Evolutionary conservation across 2,797 vertebrate species (phyloP).

Genomic region (Pipistrellus nathusii): DNA sequence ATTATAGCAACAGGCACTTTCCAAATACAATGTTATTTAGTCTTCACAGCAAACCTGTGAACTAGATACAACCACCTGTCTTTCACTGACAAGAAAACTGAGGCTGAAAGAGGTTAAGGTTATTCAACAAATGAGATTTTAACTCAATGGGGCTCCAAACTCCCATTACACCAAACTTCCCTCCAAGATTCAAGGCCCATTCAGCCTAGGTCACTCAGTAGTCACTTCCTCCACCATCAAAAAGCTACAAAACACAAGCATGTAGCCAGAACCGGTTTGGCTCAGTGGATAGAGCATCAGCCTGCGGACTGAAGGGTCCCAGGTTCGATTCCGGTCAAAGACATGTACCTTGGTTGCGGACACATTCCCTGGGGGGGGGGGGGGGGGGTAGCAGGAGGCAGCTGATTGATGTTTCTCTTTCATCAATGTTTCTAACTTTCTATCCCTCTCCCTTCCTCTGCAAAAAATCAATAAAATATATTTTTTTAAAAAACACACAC

Average conservation of each 20-base stretch:
- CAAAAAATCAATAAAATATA: too few relatives aligned
- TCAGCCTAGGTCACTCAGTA: neutral
- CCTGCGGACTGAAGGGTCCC: too few relatives aligned
- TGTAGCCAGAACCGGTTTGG: too few relatives aligned
- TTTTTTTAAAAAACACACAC: too few relatives aligned
- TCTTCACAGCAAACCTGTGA: neutral
- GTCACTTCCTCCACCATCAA: conserved; percentile 36
- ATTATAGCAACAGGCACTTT: neutral
- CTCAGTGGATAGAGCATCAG: too few relatives aligned
- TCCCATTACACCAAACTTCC: neutral
- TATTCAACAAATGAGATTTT: conserved; percentile 30
- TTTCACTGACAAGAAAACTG: conserved; percentile 4
- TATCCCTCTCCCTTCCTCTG: too few relatives aligned
- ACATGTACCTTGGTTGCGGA: too few relatives aligned
- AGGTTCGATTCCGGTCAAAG: too few relatives aligned
- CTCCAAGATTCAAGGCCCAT: neutral
- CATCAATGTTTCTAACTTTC: too few relatives aligned
- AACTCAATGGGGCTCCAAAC: neutral
- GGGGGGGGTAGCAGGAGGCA: too few relatives aligned
- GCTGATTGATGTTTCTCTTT: too few relatives aligned
- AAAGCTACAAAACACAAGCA: conserved; percentile 13
- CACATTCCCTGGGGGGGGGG: too few relatives aligned
- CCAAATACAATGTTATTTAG: neutral
- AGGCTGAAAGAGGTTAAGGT: neutral
- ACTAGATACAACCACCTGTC: neutral